Evolutionary conservation across 2,888 invertebrate species (phyloP), one percentile per base, ranked within the genome.

Genomic region (Lysandra bellargus): DNA sequence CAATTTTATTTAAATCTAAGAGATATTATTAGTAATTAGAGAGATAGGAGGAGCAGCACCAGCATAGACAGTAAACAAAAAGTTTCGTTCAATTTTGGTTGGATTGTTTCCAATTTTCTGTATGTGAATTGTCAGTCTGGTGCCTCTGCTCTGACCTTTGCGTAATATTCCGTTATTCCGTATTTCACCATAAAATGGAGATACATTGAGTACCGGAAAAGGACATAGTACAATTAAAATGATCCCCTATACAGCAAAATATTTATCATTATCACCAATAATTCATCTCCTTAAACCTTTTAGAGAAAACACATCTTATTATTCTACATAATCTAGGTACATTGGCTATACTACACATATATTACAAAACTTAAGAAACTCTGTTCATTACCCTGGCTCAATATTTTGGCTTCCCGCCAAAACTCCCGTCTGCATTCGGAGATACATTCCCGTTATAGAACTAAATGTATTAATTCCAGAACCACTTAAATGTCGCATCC

Each of bases 361-460:
- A 2, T 40, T 61, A 40, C 74, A 74, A 79, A 74, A 72, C 74
- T 79, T 60, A 60, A 74, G 49, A 74, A 60, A 72, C 60, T 74
- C 40, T 60, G 74, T 74, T 37, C 73, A 74, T 73, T 60, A 79
- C 73, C 44, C 60, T 79, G 74, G 74, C 44, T 79, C 61, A 33
- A 40, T 60, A 61, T 61, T 57, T 40, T 79, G 79, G 79, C 79
- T 44, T 44, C 44, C 49, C 33, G 75, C 79, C 79, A 79, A 74
- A 78, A 72, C 60, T 60, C 61, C 30, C 75, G 79, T 79, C 69
- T 57, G 17, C 23, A 72, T 79, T 75, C 80, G 64, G 80, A 80
- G 81, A 75, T 90, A 90, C 89, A 81, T 90, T 89, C 89, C 90
- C 86, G 85, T 88, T 91, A 89, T 90, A 91, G 91, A 89, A 87